A percentile compares a stretch with the other conserved stretches of the same genome.
phyloP scores from a whole-genome alignment of 2,888 invertebrate species.

The Alcis repandata region DNA sequence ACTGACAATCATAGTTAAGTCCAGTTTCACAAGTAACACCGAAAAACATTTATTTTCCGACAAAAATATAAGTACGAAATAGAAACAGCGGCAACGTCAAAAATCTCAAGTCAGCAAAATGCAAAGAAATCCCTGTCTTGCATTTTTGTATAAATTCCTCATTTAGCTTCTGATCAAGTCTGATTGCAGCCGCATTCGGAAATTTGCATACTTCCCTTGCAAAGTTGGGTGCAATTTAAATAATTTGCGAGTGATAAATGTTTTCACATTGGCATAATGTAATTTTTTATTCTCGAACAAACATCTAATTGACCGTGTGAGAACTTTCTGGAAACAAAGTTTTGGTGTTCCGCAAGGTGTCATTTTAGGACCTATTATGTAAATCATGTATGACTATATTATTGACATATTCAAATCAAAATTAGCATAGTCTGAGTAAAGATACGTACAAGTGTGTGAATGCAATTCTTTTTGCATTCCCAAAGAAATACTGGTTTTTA shows the following conservation, averaged over 20 bases:
- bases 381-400: slow-evolving; percentile 60
- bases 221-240: slow-evolving; percentile 73
- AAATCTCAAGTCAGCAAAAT: slow-evolving; percentile 53
- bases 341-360: slow-evolving; percentile 41
- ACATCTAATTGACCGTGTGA: slow-evolving; percentile 78
- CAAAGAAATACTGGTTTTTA: slow-evolving; percentile 56
- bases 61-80: slow-evolving; percentile 44
- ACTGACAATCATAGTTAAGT: too few species aligned
- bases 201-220: slow-evolving; percentile 75
- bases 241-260: slow-evolving; percentile 79
- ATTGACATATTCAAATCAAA: slow-evolving; percentile 72
- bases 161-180: slow-evolving; percentile 76
- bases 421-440: slow-evolving; percentile 47
- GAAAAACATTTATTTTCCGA: neutral
- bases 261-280: slow-evolving; percentile 66
- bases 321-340: slow-evolving; percentile 55
- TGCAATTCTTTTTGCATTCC: slow-evolving; percentile 59
- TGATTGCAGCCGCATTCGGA: slow-evolving; percentile 67
- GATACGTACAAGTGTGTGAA: slow-evolving; percentile 71
- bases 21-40: neutral
- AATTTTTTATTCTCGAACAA: slow-evolving; percentile 66
- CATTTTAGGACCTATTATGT: slow-evolving; percentile 56
- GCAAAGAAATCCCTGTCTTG: slow-evolving; percentile 63
- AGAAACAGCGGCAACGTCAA: slow-evolving; percentile 51
- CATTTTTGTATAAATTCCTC: slow-evolving; percentile 81